Base-by-base conservation (phyloP, 1,140 invertebrate genomes). In the Spodoptera litura region DNA sequence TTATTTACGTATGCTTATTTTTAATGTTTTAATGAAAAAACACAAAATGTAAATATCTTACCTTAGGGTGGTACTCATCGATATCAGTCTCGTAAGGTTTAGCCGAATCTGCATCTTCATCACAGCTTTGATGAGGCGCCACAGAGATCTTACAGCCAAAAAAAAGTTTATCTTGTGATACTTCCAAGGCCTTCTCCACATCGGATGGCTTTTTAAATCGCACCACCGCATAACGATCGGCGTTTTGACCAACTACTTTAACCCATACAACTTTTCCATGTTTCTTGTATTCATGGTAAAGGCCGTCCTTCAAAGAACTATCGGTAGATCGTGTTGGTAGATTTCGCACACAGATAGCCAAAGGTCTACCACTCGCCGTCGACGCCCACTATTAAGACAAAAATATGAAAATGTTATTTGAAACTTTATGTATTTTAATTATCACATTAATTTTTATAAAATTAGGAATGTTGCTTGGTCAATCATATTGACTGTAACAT, bases 271-370 rank as follows among this genome's bases (percentile, higher is more conserved):
- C 98, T 95, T 99, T 99, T 35, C 99, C 98, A 95, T 99, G 98
- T 88, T 99, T 99, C 95, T 99, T 99, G 95, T 99, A 99, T 94
- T 99, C 99, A 95, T 99, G 99, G 95, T 98, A 99, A 78, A 99
- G 96, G 78, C 98, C 98, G 95, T 99, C 99, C 95, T 99, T 98
- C 78, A 99, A 95, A 79, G 98, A 99, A 79, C 98, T 98, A 95
- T 98, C 98, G 94, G 96, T 97, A 80, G 98, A 99, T 83, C 98
- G 95, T 59, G 97, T 96, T 74, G 98, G 98, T 82, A 99, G 95
- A 93, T 99, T 99, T 84, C 97, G 96, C 68, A 99, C 98, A 95
- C 98, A 98, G 87, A 99, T 99, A 56, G 98, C 98, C 78, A 98
- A 94, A 51, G 98, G 91, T 85, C 92, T 86, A 78, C 93, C 93